Evolutionary conservation across 1,140 invertebrate genomes (phyloP).

Genomic region (Penaeus vannamei): DNA sequence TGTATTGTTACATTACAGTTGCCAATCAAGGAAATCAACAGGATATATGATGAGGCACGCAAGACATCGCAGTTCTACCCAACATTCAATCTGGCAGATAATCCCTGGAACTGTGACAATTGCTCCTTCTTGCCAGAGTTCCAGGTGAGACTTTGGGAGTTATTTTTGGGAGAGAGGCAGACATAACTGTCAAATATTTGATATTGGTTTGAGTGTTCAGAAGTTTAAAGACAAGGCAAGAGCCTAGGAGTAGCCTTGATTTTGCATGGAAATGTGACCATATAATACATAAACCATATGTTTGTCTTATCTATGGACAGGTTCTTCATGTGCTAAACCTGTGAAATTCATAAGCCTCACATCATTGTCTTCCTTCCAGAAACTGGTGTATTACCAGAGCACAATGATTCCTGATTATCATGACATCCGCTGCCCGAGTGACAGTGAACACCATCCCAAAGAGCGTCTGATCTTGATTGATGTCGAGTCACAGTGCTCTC

Average conservation of each 20-base stretch:
- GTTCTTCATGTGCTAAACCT: neutral
- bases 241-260: too few species aligned
- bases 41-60: conserved; percentile 37
- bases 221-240: too few species aligned
- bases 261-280: too few species aligned
- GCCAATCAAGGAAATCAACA: conserved; percentile 45
- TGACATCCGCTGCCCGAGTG: conserved; percentile 43
- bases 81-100: conserved; percentile 32
- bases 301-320: too few species aligned
- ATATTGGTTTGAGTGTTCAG: neutral
- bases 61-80: conserved; percentile 42
- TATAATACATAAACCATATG: too few species aligned
- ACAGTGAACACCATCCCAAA: neutral
- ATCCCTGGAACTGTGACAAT: conserved; percentile 65
- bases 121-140: conserved; percentile 57
- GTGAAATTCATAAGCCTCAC: neutral
- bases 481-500: conserved; percentile 39
- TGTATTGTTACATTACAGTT: conserved; percentile 45
- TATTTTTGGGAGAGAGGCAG: neutral
- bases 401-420: neutral
- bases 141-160: conserved; percentile 31
- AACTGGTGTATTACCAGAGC: conserved; percentile 33
- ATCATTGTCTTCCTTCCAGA: conserved; percentile 6
- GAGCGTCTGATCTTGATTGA: conserved; percentile 50
- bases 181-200: neutral